These are phyloP conservation scores for Venturia canescens DNA, from an alignment of 1,140 invertebrate species.

Conservation along the genomic window DNA sequence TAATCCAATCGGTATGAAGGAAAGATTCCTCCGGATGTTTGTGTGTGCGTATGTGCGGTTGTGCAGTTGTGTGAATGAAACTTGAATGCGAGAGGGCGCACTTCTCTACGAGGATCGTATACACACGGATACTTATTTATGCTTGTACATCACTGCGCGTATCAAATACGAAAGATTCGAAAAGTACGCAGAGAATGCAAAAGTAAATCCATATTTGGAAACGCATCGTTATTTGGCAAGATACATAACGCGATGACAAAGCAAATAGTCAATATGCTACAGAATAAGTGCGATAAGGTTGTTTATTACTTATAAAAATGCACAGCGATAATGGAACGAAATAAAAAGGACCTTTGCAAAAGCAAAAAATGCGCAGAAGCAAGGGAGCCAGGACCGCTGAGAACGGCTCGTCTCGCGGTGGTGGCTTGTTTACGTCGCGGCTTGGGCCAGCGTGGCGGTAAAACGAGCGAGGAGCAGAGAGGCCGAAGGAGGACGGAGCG, in stretches of 20 bases:
- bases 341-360: no score
- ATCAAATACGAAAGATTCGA: no score
- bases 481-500: not conserved
- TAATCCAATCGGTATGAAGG: not conserved
- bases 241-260: no score
- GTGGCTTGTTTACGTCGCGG: conserved; percentile 73
- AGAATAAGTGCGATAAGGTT: no score
- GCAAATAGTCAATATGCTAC: no score
- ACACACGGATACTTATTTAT: not conserved
- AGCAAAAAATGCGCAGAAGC: conserved; percentile 19
- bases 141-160: not conserved
- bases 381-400: conserved; percentile 44
- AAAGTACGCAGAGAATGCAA: no score
- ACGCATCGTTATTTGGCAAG: no score
- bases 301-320: no score
- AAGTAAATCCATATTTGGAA: no score
- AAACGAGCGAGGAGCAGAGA: conserved; percentile 9
- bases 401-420: conserved; percentile 51
- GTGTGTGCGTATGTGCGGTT: not conserved
- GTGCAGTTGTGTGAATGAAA: not conserved
- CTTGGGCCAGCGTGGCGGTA: conserved; percentile 25
- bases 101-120: not conserved
- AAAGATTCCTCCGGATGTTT: not conserved
- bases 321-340: no score
- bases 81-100: not conserved